A percentile compares a stretch with the other conserved stretches of the same genome.
Evolutionary conservation across 23 tunicate species (phyloP).

Genomic region (Ciona savignyi): DNA sequence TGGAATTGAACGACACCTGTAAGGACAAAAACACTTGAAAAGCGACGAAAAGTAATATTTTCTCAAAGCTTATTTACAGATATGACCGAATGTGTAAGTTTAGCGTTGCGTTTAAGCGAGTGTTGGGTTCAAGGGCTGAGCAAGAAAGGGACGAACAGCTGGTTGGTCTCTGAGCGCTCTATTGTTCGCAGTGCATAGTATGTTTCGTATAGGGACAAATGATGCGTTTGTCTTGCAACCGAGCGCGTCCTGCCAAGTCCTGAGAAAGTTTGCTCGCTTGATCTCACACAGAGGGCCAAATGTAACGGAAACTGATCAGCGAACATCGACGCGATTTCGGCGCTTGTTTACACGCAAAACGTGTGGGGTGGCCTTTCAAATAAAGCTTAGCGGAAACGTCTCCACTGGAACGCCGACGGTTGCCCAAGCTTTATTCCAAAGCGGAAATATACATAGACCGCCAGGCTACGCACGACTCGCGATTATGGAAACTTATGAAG

Average conservation of each 20-base stretch:
- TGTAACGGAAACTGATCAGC: neutral
- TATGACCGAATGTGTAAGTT: conserved; percentile 1
- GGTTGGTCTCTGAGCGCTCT: neutral
- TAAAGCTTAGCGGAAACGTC: neutral
- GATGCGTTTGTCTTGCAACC: neutral
- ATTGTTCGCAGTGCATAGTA: neutral
- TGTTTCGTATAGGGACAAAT: neutral
- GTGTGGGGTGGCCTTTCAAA: neutral
- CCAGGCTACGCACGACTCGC: neutral
- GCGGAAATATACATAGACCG: neutral
- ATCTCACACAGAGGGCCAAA: neutral
- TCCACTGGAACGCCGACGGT: neutral
- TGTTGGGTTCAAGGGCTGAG: neutral
- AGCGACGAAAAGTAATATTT: neutral
- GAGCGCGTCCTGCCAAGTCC: neutral
- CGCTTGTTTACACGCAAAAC: neutral
- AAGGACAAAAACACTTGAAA: neutral
- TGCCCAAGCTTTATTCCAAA: neutral
- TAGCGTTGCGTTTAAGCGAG: neutral
- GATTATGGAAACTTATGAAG: neutral
- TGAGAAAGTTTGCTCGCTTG: neutral
- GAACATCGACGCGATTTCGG: neutral
- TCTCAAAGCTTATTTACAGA: neutral
- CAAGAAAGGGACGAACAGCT: neutral
- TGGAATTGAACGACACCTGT: neutral